Evolutionary conservation across 2,113 vertebrate genomes (phyloP).

Genomic region (Chionis minor): DNA sequence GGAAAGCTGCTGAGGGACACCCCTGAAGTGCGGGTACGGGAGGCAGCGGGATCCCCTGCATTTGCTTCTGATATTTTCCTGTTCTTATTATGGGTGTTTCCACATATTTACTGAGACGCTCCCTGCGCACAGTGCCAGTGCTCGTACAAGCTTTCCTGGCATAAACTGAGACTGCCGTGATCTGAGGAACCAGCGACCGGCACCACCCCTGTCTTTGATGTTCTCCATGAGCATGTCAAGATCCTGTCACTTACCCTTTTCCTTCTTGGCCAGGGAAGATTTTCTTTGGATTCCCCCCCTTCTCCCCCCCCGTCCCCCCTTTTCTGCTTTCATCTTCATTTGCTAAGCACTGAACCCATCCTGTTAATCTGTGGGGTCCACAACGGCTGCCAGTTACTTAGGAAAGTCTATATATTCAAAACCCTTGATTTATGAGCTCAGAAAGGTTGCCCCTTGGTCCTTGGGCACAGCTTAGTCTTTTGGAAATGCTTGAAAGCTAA

Average conservation of each 20-base stretch:
- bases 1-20: background rate
- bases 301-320: too few species aligned
- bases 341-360: background rate
- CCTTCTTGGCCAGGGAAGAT: background rate
- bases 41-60: background rate
- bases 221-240: background rate
- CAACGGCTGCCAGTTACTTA: background rate
- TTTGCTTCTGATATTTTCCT: background rate
- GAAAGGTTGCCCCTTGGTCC: background rate
- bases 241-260: background rate
- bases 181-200: background rate
- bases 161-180: background rate
- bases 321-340: background rate
- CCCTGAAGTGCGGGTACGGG: background rate
- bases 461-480: background rate
- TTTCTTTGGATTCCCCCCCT: too few species aligned
- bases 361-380: background rate
- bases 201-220: background rate
- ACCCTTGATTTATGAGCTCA: background rate
- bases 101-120: background rate
- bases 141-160: background rate
- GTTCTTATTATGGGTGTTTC: background rate
- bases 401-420: background rate
- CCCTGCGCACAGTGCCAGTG: background rate
- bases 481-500: background rate